Base-by-base conservation (phyloP, 2,888 invertebrate species). In the Drosophila atripex region DNA sequence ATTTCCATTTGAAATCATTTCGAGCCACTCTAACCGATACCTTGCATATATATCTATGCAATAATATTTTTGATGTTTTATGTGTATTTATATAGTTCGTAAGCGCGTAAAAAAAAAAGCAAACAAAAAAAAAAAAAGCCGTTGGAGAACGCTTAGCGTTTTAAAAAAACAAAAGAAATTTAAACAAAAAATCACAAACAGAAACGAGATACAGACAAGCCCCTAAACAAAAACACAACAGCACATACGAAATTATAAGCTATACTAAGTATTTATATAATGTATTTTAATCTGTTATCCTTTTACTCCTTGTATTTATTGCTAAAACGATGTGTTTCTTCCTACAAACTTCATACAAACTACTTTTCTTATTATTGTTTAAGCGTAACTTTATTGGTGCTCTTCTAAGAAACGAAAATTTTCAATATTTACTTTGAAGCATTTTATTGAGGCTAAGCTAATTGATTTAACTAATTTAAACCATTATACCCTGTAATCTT, bases 1-100 rank as follows among this genome's bases (percentile, higher is more conserved):
- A 18, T 18, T n/a, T n/a, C n/a, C n/a, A 18, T 32, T 41, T 21
- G 2, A 16, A 28, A 32, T 11, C 3, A 14, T 35, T 55, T 54
- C 30, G 47, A 47, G 38, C 41, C 47, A 47, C 47, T 23, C 9
- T 16, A 1, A 56, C 25, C 25, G 16, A 38, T 63, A 57, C 59
- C 65, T 38, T 61, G 60, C 57, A 74, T 70, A 68, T 55, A 47
- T 45, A 54, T 79, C 73, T 74, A 71, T 77, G 71, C 73, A 74
- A 71, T 70, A 56, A 82, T 87, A 87, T 87, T 83, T 82, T 83
- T 85, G 88, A 87, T 87, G 88, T 87, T 86, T 68, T 68, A 87
- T 86, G 86, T 83, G 83, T 87, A 82, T 86, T 83, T 83, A 85
- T 83, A 64, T 85, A 86, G 86, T 87, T 79, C 47, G 79, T 86